Evolutionary conservation across 2,888 invertebrate genomes (phyloP).

Genomic region (Drosophila macrospina): DNA sequence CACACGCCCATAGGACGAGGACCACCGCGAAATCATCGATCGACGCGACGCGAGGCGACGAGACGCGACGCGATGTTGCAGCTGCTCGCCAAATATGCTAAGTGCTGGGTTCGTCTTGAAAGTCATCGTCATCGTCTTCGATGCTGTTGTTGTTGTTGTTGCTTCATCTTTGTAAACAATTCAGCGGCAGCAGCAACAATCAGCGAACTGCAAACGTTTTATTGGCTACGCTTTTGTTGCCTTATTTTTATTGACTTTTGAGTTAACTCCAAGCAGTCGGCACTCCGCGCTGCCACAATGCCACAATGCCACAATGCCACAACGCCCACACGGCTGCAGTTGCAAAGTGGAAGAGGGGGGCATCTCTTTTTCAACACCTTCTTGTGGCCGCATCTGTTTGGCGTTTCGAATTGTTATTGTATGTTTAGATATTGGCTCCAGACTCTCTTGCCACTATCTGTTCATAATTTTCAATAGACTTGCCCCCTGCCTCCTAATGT

Average conservation of each 20-base stretch:
- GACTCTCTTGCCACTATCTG: conserved; percentile 33
- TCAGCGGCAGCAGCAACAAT: conserved; percentile 37
- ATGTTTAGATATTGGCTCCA: conserved; percentile 45
- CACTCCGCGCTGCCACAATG: conserved; percentile 50
- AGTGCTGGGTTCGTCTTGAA: conserved; percentile 53
- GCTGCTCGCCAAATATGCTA: conserved; percentile 76
- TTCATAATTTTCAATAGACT: conserved; percentile 72
- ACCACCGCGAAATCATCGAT: conserved; percentile 67
- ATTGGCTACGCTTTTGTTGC: conserved; percentile 67
- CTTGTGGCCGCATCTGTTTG: conserved; percentile 72
- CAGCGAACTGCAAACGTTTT: conserved; percentile 70
- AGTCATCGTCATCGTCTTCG: conserved; percentile 8
- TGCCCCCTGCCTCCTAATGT: conserved; percentile 21
- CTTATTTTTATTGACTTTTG: conserved; percentile 72
- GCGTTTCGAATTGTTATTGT: conserved; percentile 50
- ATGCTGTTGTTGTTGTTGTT: conserved; percentile 11
- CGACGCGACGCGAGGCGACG: conserved; percentile 13
- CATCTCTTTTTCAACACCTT: conserved; percentile 74
- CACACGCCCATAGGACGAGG: conserved; percentile 44
- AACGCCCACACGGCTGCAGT: conserved; percentile 39
- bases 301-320: conserved; percentile 36
- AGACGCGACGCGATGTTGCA: conserved; percentile 43
- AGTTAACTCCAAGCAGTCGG: conserved; percentile 64
- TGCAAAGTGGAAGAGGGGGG: conserved; percentile 17
- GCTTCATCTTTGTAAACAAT: conserved; percentile 69